Base-by-base conservation (phyloP, 2,113 vertebrate genomes). In the Nerophis lumbriciformis region DNA sequence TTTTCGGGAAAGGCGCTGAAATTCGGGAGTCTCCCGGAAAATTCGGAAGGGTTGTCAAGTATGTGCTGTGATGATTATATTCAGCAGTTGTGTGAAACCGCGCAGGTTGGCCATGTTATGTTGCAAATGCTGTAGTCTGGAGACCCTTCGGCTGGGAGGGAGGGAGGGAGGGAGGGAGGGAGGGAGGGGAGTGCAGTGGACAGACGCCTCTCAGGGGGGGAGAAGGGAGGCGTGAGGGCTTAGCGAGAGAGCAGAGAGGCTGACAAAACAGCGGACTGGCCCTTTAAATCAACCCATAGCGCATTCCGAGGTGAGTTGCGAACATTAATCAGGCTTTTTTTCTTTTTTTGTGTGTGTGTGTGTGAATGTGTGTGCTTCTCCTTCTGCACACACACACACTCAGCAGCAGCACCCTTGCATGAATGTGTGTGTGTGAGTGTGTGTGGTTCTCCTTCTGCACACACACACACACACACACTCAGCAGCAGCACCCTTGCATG, bases 231-330 rank as follows among this genome's bases (percentile, higher is more conserved):
- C 78, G 86, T 89, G 77, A 84, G 78, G 75, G 78, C 82, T 81
- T 19, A 87, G 85, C 76, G 81, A 83, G 68, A 72, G 82, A 83
- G 78, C 68, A 56, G 80, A 74, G 83, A 69, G 76, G 72, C 66
- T 50, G 72, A 83, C 83, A 61, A 85, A 82, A 48, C 76, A 80
- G 73, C 83, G 75, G 83, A 87, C 77, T 89, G 89, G 79, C 89
- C 89, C 89, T 89, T 90, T 89, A 89, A 90, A 87, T 89, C 76
- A 44, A 73, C 76, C 77, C 69, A 68, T 83, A 71, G 76, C 84
- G 83, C 83, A 70, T 80, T 86, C 80, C 65, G 81, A 89, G 88
- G 89, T 90, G 85, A 90, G 89, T 89, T 83, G 77, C 61, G 73
- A 70, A 83, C 45, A 61, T 49, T 78, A 76, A 84, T 83, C 55